A percentile compares a stretch with the other conserved stretches of the same genome.
Conservation (phyloP, 2,888 invertebrate species). For the Drosophila paramelanica region DNA sequence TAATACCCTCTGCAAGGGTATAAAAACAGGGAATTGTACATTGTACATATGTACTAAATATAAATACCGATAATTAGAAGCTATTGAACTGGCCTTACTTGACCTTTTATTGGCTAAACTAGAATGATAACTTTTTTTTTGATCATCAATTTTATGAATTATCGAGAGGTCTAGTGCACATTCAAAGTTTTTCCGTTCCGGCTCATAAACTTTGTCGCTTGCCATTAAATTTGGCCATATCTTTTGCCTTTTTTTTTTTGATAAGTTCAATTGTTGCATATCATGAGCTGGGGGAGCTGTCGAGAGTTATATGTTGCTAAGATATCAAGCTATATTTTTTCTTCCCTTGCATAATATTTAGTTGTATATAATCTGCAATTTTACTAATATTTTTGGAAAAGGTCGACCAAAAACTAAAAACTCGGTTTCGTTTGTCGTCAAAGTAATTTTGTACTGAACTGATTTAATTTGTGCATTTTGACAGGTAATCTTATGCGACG, state of each 20-base stretch:
- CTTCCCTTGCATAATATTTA: no score
- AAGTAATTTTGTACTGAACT: no score
- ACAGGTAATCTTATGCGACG: no score
- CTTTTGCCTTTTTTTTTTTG: not conserved
- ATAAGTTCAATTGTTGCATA: not conserved
- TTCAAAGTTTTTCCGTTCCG: not conserved
- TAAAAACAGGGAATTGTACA: not conserved
- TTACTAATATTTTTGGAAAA: no score
- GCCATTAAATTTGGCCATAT: not conserved
- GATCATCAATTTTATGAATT: not conserved
- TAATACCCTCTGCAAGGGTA: no score
- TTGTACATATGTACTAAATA: not conserved
- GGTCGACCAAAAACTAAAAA: no score
- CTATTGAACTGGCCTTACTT: not conserved
- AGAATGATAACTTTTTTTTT: not conserved
- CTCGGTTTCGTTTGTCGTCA: no score
- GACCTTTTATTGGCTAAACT: constrained; percentile 5
- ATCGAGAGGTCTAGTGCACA: not conserved
- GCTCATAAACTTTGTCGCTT: not conserved
- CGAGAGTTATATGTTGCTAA: not conserved
- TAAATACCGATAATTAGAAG: not conserved
- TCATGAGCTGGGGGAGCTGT: not conserved
- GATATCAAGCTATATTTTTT: no score
- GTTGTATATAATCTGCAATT: no score
- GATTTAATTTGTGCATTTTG: no score